Evolutionary conservation across 2,113 vertebrate genomes (phyloP).

Genomic region (Cervus canadensis): DNA sequence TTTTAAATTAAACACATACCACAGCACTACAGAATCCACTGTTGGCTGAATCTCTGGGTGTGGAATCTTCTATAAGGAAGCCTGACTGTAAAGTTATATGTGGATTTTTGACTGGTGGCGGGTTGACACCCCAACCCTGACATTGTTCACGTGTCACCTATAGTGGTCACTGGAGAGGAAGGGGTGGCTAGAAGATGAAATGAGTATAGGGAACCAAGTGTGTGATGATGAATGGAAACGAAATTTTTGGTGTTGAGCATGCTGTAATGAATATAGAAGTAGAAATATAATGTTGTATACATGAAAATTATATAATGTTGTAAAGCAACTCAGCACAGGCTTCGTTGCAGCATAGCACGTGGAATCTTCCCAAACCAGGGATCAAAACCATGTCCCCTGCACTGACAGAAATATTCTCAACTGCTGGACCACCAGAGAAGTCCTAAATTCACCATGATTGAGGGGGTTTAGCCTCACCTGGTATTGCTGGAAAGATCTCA

Average conservation of each 20-base stretch:
- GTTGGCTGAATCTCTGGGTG: background rate
- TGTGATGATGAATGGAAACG: background rate
- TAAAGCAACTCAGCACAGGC: background rate
- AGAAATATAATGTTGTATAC: background rate
- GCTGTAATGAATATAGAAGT: background rate
- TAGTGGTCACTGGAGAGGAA: background rate
- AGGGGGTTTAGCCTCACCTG: background rate
- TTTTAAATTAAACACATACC: background rate
- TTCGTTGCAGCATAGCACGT: fast-evolving
- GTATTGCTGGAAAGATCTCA: background rate
- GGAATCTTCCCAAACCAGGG: background rate
- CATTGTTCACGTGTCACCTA: background rate
- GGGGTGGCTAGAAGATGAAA: background rate
- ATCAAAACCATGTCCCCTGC: background rate
- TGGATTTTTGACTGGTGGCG: background rate
- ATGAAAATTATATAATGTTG: background rate
- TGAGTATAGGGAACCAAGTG: background rate
- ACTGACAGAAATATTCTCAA: background rate
- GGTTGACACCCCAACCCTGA: background rate
- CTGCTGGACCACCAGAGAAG: background rate
- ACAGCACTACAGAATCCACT: background rate
- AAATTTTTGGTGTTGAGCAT: background rate
- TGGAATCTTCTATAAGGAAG: background rate
- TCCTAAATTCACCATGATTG: background rate
- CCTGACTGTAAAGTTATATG: background rate